Conservation (phyloP, 2,113 vertebrate species). For the Psilopsiagon aurifrons region DNA sequence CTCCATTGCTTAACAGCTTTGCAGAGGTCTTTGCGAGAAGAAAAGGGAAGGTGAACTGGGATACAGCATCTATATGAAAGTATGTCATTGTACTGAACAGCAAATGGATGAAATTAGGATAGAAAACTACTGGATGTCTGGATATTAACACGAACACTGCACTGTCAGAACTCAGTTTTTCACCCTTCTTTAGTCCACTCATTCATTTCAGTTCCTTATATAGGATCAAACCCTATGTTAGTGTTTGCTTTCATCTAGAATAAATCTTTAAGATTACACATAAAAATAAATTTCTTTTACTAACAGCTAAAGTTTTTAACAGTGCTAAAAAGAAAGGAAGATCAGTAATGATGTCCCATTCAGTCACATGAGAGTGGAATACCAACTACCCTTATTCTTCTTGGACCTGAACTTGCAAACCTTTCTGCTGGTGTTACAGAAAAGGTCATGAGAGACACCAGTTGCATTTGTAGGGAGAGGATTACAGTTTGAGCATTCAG, state of each 20-base stretch:
- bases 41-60: background rate
- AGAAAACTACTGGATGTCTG: background rate
- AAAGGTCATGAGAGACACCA: background rate
- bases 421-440: background rate
- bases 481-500: background rate
- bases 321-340: background rate
- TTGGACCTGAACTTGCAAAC: background rate
- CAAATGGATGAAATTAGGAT: background rate
- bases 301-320: background rate
- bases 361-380: background rate
- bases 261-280: background rate
- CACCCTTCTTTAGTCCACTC: background rate
- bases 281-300: background rate
- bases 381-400: background rate
- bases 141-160: background rate
- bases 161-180: background rate
- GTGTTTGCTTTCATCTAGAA: background rate
- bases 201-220: background rate
- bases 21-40: background rate
- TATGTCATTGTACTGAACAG: background rate
- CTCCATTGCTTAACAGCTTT: background rate
- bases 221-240: background rate
- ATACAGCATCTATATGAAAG: background rate
- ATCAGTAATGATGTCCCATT: background rate
- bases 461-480: background rate